phyloP scores from a whole-genome alignment of 2,888 invertebrate species.

The Scaptomyza reducta region DNA sequence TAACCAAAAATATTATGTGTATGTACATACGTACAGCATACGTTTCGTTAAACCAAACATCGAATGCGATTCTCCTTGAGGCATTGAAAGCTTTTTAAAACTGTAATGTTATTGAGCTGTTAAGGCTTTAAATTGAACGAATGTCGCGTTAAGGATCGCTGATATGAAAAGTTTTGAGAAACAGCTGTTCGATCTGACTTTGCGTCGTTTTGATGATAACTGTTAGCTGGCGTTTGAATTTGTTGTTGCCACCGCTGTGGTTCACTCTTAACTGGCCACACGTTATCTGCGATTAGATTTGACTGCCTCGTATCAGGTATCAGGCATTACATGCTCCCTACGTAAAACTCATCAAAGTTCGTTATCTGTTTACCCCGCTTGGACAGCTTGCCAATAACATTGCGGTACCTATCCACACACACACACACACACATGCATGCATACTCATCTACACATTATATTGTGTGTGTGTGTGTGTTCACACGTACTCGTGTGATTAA shows the following conservation, averaged over 20 bases:
- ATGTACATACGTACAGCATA: conserved; percentile 24
- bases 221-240: not conserved
- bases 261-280: conserved; percentile 51
- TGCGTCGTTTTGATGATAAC: not conserved
- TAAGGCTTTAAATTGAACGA: conserved; percentile 9
- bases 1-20: not conserved
- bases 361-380: conserved; percentile 58
- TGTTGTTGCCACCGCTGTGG: conserved; percentile 40
- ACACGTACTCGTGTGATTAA: conserved; percentile 55
- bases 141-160: conserved; percentile 14
- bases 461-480: conserved; percentile 27
- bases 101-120: not conserved
- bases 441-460: not conserved
- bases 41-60: conserved; percentile 29
- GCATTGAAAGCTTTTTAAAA: conserved; percentile 24
- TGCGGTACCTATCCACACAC: not conserved
- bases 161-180: conserved; percentile 23
- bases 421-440: not conserved
- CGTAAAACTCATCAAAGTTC: conserved; percentile 64
- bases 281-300: conserved; percentile 51
- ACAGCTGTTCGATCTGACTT: conserved; percentile 26
- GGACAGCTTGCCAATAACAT: conserved; percentile 59
- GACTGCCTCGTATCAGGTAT: conserved; percentile 52
- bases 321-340: conserved; percentile 49
- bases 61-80: conserved; percentile 3